These are phyloP conservation scores for Anolis sagrei DNA, from an alignment of 2,113 vertebrate species.

Conservation along the genomic window DNA sequence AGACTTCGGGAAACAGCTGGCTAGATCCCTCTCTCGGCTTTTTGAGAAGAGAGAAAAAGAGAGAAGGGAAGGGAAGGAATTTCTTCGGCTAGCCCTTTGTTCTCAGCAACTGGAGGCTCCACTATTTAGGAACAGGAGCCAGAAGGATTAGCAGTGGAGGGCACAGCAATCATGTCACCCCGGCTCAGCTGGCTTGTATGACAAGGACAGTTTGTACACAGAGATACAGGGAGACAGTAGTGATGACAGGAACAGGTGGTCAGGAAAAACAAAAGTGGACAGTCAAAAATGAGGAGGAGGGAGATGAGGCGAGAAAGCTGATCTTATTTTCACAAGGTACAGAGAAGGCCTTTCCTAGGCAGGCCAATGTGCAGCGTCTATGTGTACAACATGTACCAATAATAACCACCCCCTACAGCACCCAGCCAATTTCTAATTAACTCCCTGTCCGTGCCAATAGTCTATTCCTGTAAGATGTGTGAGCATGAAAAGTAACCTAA, in stretches of 20 bases:
- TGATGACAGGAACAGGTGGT: slow-evolving; percentile 26
- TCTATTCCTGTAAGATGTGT: background rate
- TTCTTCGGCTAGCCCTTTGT: background rate
- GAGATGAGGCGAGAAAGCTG: background rate
- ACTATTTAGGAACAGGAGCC: slow-evolving; percentile 33
- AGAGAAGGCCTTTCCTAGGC: background rate
- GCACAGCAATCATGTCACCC: background rate
- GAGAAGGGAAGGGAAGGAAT: background rate
- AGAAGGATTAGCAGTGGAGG: slow-evolving; percentile 23
- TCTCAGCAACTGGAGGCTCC: background rate
- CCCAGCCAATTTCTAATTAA: background rate
- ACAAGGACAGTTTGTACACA: slow-evolving; percentile 19
- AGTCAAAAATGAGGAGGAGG: background rate
- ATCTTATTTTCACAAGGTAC: background rate
- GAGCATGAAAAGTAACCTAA: background rate
- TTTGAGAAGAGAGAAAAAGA: background rate
- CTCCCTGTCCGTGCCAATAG: background rate
- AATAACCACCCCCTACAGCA: too few species aligned
- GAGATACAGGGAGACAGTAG: background rate
- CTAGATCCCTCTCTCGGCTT: background rate
- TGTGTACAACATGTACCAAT: background rate
- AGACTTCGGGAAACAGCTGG: background rate
- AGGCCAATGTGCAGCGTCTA: background rate
- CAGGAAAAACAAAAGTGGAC: background rate
- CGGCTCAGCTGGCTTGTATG: background rate